Evolutionary conservation across 2,888 invertebrate genomes (phyloP).

Genomic region (Amphipoea lucens): DNA sequence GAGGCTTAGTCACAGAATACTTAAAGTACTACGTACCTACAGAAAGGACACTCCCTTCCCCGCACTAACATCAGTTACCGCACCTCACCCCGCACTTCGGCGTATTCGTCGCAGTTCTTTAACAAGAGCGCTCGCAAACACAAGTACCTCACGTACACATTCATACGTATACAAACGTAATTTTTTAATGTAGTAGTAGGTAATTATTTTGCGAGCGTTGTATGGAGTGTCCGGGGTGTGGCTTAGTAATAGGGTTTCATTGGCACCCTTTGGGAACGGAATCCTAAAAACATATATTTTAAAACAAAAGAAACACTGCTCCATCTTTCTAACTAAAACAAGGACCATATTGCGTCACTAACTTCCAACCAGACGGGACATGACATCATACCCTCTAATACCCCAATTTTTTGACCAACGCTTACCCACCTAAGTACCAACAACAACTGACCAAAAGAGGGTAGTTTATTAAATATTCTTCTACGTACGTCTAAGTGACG

Average conservation of each 20-base stretch:
- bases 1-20: too few relatives aligned
- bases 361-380: constrained; percentile 25
- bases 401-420: constrained; percentile 36
- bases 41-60: too few relatives aligned
- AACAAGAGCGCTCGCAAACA: too few relatives aligned
- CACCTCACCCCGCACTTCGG: too few relatives aligned
- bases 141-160: too few relatives aligned
- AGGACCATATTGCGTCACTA: constrained; percentile 14
- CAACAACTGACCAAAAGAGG: constrained; percentile 53
- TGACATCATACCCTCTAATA: constrained; percentile 31
- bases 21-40: too few relatives aligned
- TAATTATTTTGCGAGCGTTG: too few relatives aligned
- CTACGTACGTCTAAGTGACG: constrained; percentile 57
- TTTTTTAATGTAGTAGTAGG: too few relatives aligned
- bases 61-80: too few relatives aligned
- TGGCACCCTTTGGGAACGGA: not conserved
- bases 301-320: not conserved
- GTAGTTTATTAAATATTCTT: constrained; percentile 68
- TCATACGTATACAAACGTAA: too few relatives aligned
- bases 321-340: constrained; percentile 1
- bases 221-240: too few relatives aligned
- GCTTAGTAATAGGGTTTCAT: not conserved
- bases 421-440: constrained; percentile 12
- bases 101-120: too few relatives aligned
- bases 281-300: not conserved